Evolutionary conservation across 2,888 invertebrate genomes (phyloP).

Genomic region (Apodemia zela): DNA sequence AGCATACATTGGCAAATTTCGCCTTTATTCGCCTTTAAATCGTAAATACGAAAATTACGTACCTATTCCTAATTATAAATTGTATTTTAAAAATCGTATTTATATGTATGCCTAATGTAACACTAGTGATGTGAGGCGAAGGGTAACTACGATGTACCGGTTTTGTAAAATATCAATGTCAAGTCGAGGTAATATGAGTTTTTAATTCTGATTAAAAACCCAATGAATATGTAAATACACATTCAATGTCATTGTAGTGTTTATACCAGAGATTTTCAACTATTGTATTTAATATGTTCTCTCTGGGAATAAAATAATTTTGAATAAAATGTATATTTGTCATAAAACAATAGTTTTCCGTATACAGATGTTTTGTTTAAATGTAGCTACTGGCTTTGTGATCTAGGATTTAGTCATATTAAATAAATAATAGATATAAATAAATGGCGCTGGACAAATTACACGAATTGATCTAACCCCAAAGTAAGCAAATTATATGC

Average conservation of each 20-base stretch:
- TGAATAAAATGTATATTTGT: not conserved
- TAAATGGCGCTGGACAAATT: too few species aligned
- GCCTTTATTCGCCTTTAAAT: too few species aligned
- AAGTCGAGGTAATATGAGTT: constrained; percentile 66
- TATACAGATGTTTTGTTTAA: not conserved
- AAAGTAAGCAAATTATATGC: too few species aligned
- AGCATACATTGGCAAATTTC: too few species aligned
- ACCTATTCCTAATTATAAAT: too few species aligned
- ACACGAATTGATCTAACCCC: too few species aligned
- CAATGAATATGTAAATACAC: constrained; percentile 27
- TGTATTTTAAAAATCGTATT: too few species aligned
- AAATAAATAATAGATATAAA: too few species aligned
- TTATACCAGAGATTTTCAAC: not conserved
- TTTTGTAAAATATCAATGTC: constrained; percentile 71
- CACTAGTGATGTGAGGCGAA: constrained; percentile 52
- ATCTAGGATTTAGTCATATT: too few species aligned
- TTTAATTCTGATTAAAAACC: constrained; percentile 38
- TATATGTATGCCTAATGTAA: constrained; percentile 15
- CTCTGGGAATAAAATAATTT: not conserved
- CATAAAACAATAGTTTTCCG: not conserved
- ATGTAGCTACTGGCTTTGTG: too few species aligned
- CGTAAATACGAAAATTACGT: too few species aligned
- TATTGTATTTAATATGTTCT: not conserved
- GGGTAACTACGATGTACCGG: constrained; percentile 74
- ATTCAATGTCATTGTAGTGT: constrained; percentile 16